Percentiles rank a stretch among this genome's conserved stretches.
These are phyloP conservation scores for Guaruba guarouba DNA, from an alignment of 2,113 vertebrate species.

Conservation along the genomic window DNA sequence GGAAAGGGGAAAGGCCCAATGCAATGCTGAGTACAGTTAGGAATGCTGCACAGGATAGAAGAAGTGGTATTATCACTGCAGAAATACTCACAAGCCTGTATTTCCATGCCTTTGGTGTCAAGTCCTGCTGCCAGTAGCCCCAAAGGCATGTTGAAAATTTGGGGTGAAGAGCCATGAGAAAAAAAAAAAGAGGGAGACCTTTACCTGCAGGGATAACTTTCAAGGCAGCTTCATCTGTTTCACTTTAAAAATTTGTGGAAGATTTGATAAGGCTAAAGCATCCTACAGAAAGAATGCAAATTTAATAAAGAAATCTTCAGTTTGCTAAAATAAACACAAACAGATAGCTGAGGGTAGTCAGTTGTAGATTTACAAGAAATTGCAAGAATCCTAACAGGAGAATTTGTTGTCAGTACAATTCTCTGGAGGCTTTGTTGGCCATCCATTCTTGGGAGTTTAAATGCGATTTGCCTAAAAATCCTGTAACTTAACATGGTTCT, in stretches of 20 bases:
- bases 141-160: background rate
- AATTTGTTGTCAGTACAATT: background rate
- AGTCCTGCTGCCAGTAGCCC: background rate
- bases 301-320: background rate
- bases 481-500: background rate
- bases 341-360: background rate
- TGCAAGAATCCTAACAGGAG: background rate
- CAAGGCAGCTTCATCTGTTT: background rate
- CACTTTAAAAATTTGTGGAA: background rate
- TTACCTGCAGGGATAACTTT: background rate
- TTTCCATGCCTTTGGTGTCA: background rate
- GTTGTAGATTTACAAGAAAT: background rate
- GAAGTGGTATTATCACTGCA: background rate
- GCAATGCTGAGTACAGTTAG: background rate
- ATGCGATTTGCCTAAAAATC: background rate
- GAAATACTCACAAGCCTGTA: fast-evolving
- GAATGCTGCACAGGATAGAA: background rate
- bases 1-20: background rate
- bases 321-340: background rate
- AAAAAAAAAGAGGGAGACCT: background rate
- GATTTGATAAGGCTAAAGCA: background rate
- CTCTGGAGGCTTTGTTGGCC: background rate
- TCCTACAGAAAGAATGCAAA: background rate
- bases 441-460: background rate
- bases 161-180: background rate